A percentile compares a stretch with the other conserved stretches of the same genome.
Evolutionary conservation across 2,888 invertebrate genomes (phyloP).

Genomic region (Amaurobius ferox): DNA sequence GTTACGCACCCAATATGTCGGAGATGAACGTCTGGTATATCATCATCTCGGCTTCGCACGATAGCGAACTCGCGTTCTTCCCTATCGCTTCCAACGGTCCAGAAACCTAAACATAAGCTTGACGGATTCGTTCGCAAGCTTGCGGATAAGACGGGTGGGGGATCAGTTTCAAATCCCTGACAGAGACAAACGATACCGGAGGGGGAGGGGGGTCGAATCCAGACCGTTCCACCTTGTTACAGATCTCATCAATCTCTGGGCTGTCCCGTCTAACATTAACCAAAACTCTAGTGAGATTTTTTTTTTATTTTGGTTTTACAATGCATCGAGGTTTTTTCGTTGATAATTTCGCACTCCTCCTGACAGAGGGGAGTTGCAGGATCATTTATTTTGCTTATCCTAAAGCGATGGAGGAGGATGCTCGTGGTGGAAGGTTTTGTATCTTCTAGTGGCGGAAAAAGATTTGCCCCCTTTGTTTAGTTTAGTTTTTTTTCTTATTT

Average conservation of each 20-base stretch:
- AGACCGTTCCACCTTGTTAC: slow-evolving; percentile 58
- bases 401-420: slow-evolving; percentile 16
- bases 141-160: slow-evolving; percentile 24
- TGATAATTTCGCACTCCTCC: slow-evolving; percentile 68
- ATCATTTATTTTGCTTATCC: slow-evolving; percentile 70
- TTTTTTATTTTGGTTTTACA: slow-evolving; percentile 47
- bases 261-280: slow-evolving; percentile 38
- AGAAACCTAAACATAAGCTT: slow-evolving; percentile 10
- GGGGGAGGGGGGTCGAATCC: slow-evolving; percentile 23
- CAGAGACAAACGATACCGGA: slow-evolving; percentile 42
- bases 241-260: slow-evolving; percentile 54
- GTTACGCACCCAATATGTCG: too few relatives aligned
- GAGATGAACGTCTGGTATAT: too few relatives aligned
- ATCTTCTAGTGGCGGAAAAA: not conserved
- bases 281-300: slow-evolving; percentile 29
- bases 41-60: too few relatives aligned
- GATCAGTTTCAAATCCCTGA: slow-evolving; percentile 58
- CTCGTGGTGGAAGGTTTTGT: not conserved
- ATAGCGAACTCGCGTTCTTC: too few relatives aligned
- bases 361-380: slow-evolving; percentile 66
- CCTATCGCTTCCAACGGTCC: not conserved
- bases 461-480: slow-evolving; percentile 15
- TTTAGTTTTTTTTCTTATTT: not conserved
- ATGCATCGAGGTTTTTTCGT: not conserved
- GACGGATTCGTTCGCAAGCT: slow-evolving; percentile 17